Evolutionary conservation across 2,797 vertebrate species (phyloP).

Genomic region (Darevskia nairensis): DNA sequence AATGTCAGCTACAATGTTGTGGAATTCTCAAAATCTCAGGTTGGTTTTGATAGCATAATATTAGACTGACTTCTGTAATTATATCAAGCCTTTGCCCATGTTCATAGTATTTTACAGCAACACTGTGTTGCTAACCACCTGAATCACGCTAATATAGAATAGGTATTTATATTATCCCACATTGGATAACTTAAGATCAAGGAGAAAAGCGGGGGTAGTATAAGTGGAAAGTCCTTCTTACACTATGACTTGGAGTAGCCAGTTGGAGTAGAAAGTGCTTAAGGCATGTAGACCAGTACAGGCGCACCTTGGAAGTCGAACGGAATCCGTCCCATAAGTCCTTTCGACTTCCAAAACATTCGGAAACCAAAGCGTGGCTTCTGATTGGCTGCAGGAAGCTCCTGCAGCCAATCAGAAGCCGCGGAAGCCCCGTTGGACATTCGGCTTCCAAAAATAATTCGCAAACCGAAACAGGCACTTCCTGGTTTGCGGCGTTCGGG

Average conservation of each 20-base stretch:
- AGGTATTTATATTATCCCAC: rapidly evolving
- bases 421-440: no score
- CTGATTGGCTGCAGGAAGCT: no score
- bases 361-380: no score
- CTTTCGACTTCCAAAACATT: no score
- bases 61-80: background rate
- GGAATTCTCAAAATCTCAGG: slow-evolving; percentile 99
- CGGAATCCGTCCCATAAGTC: no score
- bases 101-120: background rate
- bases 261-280: background rate
- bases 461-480: no score
- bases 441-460: no score
- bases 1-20: slow-evolving; percentile 99
- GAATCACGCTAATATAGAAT: background rate
- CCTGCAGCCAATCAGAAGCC: no score
- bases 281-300: background rate
- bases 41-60: slow-evolving; percentile 71
- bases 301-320: no score
- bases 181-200: background rate
- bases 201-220: background rate
- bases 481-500: rapidly evolving
- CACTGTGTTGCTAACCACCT: background rate
- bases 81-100: background rate
- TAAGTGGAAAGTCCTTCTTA: background rate
- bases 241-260: background rate